Evolutionary conservation across 2,797 vertebrate species (phyloP).

Genomic region (Sebastes wilsoni): DNA sequence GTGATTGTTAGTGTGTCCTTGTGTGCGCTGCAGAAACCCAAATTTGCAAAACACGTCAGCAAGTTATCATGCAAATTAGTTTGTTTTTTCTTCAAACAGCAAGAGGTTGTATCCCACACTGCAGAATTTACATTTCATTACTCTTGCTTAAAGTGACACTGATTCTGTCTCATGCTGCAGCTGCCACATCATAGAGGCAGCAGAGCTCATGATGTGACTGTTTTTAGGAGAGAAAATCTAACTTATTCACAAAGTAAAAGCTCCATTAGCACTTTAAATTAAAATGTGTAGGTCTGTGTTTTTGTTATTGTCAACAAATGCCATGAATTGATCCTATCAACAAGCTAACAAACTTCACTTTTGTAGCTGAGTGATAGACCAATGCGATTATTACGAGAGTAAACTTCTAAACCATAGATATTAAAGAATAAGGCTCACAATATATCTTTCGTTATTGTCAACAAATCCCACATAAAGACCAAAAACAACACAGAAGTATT

Average conservation of each 20-base stretch:
- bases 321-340: not conserved
- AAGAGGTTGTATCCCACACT: not conserved
- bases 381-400: not conserved
- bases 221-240: not conserved
- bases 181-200: not conserved
- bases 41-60: constrained; percentile 23
- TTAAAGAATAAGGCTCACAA: not conserved
- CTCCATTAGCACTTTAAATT: not conserved
- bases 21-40: not conserved
- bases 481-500: not conserved
- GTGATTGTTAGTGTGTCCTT: not conserved
- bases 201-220: not conserved
- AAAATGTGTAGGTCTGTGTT: not conserved
- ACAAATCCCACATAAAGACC: not conserved
- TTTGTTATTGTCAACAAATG: not conserved
- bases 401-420: not conserved
- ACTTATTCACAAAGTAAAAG: not conserved
- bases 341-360: not conserved
- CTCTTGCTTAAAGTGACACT: not conserved
- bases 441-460: not conserved
- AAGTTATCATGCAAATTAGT: constrained; percentile 31
- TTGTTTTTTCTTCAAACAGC: constrained; percentile 5
- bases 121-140: constrained; percentile 22
- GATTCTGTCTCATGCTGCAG: not conserved
- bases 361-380: not conserved